Base-by-base conservation (phyloP, 1,140 invertebrate genomes). In the Ganaspis sp. region DNA sequence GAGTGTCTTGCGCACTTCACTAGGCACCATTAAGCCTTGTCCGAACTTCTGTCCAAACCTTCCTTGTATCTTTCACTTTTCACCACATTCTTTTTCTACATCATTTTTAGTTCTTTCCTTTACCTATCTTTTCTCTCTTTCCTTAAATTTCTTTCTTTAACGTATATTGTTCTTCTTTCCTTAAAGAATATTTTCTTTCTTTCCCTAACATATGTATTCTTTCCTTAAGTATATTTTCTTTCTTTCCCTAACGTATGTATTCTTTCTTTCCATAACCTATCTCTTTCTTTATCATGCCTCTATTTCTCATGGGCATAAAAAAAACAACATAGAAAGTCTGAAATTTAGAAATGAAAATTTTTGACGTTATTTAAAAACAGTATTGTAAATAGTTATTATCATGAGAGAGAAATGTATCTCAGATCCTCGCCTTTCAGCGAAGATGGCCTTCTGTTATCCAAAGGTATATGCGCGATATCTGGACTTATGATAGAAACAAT, bases 401-500 rank as follows among this genome's bases (percentile, higher is more conserved):
- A 45, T 4, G 42, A 11, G 83, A 80, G 83, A 83, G 79, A 81
- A 73, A 86, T 79, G 85, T 84, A 86, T 84, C 77, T 85, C 79
- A 84, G 81, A 53, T 73, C 76, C 80, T 78, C 69, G 80, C 76
- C 78, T 79, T 78, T 80, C 80, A 79, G 54, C 69, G 19, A 81
- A 85, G 81, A 80, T 82, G 79, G 81, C 76, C 72, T 75, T 74
- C 83, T 86, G 86, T 89, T 90, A 90, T 91, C 87, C 89, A 76
- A 79, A 85, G 80, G 83, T 90, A 89, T 89, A 89, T 88, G 88
- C 84, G 85, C 83, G 82, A 81, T 91, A 91, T 90, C 89, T 89
- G 89, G 89, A 91, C 89, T 91, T 91, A 90, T 91, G 90, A 90
- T 82, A 88, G 89, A 91, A 91, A 91, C 90, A 91, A 91, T 91